A percentile compares a stretch with the other conserved stretches of the same genome.
These are phyloP conservation scores for Mystacornis crossleyi DNA, from an alignment of 2,113 vertebrate genomes.

Conservation along the genomic window DNA sequence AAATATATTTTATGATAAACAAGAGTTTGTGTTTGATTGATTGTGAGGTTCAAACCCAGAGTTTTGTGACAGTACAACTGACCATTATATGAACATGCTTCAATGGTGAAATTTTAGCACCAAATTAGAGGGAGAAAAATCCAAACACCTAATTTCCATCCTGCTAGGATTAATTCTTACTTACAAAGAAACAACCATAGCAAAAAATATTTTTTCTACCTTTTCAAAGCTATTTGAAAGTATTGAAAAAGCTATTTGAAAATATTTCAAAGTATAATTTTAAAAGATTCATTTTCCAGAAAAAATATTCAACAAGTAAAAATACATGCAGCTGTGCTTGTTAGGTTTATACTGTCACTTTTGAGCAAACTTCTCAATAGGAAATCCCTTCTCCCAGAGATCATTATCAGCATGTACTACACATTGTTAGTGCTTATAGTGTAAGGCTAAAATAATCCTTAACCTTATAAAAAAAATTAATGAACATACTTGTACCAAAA, in stretches of 20 bases:
- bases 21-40: not conserved
- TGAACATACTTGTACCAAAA: not conserved
- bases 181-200: not conserved
- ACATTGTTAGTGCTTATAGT: not conserved
- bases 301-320: not conserved
- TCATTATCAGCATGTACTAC: slow-evolving; percentile 28
- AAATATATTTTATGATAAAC: not conserved
- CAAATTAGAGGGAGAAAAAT: not conserved
- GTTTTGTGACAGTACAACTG: not conserved
- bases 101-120: not conserved
- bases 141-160: not conserved
- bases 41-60: not conserved
- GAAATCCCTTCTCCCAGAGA: not conserved
- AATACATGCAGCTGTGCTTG: not conserved
- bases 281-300: slow-evolving; percentile 26
- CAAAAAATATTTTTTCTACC: not conserved
- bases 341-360: slow-evolving; percentile 5
- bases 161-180: not conserved
- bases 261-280: no score
- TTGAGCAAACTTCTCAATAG: slow-evolving; percentile 11
- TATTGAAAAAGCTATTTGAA: no score
- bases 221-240: not conserved
- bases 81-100: not conserved
- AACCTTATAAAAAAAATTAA: slow-evolving; percentile 33
- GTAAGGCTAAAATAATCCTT: slow-evolving; percentile 41